A percentile compares a stretch with the other conserved stretches of the same genome.
Conservation (phyloP, 2,797 vertebrate species). For the Leptoclinus maculatus region DNA sequence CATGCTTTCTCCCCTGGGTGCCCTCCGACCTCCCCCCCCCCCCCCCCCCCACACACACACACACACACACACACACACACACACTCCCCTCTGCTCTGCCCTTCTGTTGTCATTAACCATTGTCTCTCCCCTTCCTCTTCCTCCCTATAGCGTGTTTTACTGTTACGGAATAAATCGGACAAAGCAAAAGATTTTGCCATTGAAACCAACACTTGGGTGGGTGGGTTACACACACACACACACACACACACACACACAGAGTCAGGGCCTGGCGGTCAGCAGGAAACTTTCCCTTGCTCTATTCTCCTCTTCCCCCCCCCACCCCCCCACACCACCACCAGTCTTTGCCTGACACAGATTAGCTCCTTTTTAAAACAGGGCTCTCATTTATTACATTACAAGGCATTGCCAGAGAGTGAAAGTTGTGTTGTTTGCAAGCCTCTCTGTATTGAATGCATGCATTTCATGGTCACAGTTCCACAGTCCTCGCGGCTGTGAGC, state of each 20-base stretch:
- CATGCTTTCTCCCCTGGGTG: slow-evolving; percentile 51
- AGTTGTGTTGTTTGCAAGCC: slow-evolving; percentile 30
- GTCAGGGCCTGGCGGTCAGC: slow-evolving; percentile 31
- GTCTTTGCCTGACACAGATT: slow-evolving; percentile 60
- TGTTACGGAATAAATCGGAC: slow-evolving; percentile 4
- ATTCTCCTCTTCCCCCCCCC: slow-evolving; percentile 21
- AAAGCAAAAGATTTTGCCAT: slow-evolving; percentile 2
- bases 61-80: too few relatives aligned
- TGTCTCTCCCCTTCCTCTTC: slow-evolving; percentile 56
- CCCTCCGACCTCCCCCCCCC: slow-evolving; percentile 2
- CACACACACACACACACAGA: slow-evolving; percentile 6
- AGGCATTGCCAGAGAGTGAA: slow-evolving; percentile 24
- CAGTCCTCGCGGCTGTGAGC: background rate
- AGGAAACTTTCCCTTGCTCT: slow-evolving; percentile 49
- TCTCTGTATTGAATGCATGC: slow-evolving; percentile 8
- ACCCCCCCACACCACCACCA: slow-evolving; percentile 13
- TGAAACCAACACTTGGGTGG: background rate
- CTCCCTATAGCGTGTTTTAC: slow-evolving; percentile 36
- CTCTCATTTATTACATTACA: slow-evolving; percentile 44
- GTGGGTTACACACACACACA: background rate
- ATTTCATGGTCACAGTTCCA: slow-evolving; percentile 1
- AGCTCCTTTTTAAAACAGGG: slow-evolving; percentile 49
- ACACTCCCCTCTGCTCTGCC: slow-evolving; percentile 22
- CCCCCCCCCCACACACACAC: background rate
- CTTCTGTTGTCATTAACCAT: slow-evolving; percentile 65